A percentile compares a stretch with the other conserved stretches of the same genome.
phyloP scores from a whole-genome alignment of 2,113 vertebrate species.

The Echinops telfairi region DNA sequence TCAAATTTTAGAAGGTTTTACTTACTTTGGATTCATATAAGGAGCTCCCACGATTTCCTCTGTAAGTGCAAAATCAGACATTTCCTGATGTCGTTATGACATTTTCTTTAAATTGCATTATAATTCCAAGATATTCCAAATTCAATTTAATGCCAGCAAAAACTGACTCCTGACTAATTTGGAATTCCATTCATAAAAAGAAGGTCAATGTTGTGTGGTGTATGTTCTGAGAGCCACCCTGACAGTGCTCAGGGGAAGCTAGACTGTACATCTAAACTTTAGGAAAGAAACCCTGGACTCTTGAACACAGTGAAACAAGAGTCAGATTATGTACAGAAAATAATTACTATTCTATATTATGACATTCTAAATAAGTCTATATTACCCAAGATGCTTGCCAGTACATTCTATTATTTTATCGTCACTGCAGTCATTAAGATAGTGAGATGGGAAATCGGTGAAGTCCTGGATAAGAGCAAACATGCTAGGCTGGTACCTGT shows the following conservation, averaged over 20 bases:
- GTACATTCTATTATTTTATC: neutral
- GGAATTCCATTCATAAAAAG: conserved; percentile 44
- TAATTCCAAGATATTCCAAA: neutral
- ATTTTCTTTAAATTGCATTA: conserved; percentile 6
- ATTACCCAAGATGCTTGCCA: conserved; percentile 27
- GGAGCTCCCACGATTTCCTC: neutral
- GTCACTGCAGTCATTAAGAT: neutral
- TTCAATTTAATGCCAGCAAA: conserved; percentile 37
- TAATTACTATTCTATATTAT: neutral
- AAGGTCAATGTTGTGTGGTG: neutral
- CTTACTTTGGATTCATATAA: neutral
- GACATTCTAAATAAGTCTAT: neutral
- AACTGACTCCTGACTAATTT: conserved; percentile 46
- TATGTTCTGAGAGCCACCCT: neutral
- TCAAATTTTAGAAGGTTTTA: neutral
- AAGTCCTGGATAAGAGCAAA: neutral
- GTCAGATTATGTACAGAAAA: conserved; percentile 22
- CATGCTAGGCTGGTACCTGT: neutral
- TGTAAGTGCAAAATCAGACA: neutral
- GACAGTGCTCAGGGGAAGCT: neutral
- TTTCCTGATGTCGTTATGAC: conserved; percentile 10
- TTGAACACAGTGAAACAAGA: neutral
- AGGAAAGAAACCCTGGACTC: neutral
- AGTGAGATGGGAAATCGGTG: neutral
- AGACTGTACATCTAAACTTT: neutral